phyloP scores from a whole-genome alignment of 1,140 invertebrate genomes.

The Chymomyza costata region DNA sequence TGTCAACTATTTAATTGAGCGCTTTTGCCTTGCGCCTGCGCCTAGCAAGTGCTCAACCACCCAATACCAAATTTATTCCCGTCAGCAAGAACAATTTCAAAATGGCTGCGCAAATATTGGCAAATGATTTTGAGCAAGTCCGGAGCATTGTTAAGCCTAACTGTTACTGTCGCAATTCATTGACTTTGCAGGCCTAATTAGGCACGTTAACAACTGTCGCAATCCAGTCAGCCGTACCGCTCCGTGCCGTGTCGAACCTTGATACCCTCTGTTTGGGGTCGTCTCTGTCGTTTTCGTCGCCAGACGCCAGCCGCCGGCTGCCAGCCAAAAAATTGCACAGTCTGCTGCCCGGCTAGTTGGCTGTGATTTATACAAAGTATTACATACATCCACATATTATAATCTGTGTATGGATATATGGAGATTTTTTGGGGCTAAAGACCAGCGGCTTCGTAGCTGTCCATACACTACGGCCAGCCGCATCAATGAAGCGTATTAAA shows the following conservation, averaged over 20 bases:
- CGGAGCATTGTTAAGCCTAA: conserved; percentile 63
- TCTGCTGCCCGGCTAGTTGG: conserved; percentile 8
- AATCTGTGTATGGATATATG: too few relatives aligned
- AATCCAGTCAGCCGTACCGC: conserved; percentile 61
- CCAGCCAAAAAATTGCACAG: conserved; percentile 33
- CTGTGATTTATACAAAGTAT: too few relatives aligned
- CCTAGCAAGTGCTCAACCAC: conserved; percentile 6
- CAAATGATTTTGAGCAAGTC: conserved; percentile 22
- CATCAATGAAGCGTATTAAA: conserved; percentile 33
- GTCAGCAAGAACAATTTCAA: conserved; percentile 45
- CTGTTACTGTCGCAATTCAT: conserved; percentile 72
- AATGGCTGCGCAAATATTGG: conserved; percentile 74
- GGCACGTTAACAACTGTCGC: conserved; percentile 72
- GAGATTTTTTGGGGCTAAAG: conserved; percentile 58
- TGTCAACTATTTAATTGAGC: not conserved
- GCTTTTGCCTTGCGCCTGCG: conserved; percentile 36
- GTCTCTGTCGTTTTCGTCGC: conserved; percentile 46
- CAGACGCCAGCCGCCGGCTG: conserved; percentile 45
- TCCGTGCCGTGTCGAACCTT: too few relatives aligned
- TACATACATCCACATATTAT: too few relatives aligned
- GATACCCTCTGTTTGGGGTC: conserved; percentile 60
- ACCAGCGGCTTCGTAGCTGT: conserved; percentile 72
- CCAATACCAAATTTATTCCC: not conserved
- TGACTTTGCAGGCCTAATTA: conserved; percentile 71
- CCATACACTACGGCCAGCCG: conserved; percentile 35